These are phyloP conservation scores for Macrosoma leucophasiata DNA, from an alignment of 2,888 invertebrate species.

Conservation along the genomic window DNA sequence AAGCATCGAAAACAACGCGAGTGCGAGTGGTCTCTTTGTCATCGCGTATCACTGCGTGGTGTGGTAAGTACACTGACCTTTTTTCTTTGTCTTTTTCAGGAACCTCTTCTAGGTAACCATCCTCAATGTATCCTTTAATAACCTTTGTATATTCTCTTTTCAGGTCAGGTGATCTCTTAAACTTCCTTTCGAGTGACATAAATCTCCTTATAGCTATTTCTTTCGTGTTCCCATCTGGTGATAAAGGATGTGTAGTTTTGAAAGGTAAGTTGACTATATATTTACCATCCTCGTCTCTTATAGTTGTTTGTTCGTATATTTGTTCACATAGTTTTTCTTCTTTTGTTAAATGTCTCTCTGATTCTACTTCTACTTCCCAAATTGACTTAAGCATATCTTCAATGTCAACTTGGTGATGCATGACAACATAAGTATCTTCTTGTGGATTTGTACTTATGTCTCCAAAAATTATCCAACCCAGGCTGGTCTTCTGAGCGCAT, in stretches of 20 bases:
- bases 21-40: constrained; percentile 25
- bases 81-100: constrained; percentile 9
- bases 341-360: constrained; percentile 18
- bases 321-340: constrained; percentile 24
- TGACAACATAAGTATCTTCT: too few relatives aligned
- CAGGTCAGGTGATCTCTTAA: constrained; percentile 8
- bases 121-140: constrained; percentile 16
- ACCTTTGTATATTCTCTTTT: constrained; percentile 19
- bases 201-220: constrained; percentile 23
- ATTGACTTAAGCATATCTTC: constrained; percentile 23
- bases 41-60: constrained; percentile 26
- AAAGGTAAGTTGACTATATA: constrained; percentile 23
- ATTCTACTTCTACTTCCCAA: constrained; percentile 27
- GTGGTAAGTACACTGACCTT: constrained; percentile 22
- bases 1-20: constrained; percentile 26
- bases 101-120: constrained; percentile 27
- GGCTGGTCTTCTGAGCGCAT: constrained; percentile 1
- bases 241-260: constrained; percentile 16
- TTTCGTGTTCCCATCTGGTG: constrained; percentile 20
- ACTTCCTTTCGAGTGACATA: constrained; percentile 15
- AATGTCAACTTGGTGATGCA: too few relatives aligned
- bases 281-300: constrained; percentile 17
- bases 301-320: constrained; percentile 16
- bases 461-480: constrained; percentile 5
- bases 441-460: background rate